phyloP scores from a whole-genome alignment of 1,140 invertebrate species.

The Myzus persicae region DNA sequence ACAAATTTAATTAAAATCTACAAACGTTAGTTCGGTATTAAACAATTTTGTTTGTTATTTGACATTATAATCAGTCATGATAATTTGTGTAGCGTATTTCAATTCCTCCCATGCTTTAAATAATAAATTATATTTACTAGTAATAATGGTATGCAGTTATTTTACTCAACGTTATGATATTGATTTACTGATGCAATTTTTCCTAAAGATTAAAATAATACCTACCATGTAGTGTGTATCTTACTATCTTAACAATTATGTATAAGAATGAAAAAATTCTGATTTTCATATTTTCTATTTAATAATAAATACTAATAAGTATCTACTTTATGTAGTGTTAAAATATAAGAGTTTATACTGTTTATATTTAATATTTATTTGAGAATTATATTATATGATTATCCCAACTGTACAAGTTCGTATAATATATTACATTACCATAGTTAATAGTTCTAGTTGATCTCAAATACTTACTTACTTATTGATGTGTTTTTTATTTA shows the following conservation, averaged over 20 bases:
- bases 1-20: neutral
- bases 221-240: too few species aligned
- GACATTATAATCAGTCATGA: neutral
- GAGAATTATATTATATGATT: neutral
- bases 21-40: neutral
- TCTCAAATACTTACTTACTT: too few species aligned
- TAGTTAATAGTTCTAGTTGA: too few species aligned
- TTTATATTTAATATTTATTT: neutral
- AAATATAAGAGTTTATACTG: neutral
- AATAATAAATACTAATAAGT: neutral
- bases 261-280: too few species aligned
- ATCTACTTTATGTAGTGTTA: neutral
- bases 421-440: neutral
- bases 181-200: neutral
- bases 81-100: neutral
- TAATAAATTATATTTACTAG: neutral
- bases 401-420: neutral
- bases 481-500: neutral
- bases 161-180: neutral
- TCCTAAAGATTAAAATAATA: neutral
- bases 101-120: neutral
- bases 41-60: neutral
- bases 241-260: too few species aligned
- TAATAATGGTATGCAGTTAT: neutral
- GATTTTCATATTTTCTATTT: too few species aligned